Base-by-base conservation (phyloP, 1,140 invertebrate genomes). In the Campoletis sonorensis region DNA sequence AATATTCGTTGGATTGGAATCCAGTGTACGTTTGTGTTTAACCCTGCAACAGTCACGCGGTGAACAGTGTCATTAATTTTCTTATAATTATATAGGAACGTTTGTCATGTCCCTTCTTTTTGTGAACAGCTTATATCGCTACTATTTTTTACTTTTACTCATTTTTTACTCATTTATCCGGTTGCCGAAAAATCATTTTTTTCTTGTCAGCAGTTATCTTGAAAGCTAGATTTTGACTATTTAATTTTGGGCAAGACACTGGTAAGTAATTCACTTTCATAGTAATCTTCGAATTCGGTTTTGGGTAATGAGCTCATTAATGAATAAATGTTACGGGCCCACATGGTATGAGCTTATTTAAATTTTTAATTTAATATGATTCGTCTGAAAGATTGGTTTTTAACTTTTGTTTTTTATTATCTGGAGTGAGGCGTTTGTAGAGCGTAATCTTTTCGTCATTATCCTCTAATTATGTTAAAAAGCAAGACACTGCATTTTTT, bases 41-140 rank as follows among this genome's bases (percentile, higher is more conserved):
- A 61, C 37, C 30, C 18, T 33, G 26, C 18, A 30, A 61, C 37
- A 26, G 61, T 64, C 23, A 64, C 21, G n/a, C 21, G n/a, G n/a
- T 23, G n/a, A 64, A 64, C 61, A 23, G 61, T 26, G 21, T 16
- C 61, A 64, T 64, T 64, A 64, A 5, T 64, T 64, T 64, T 26
- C 61, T 64, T 2, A 13, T 64, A 64, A 64, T 64, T 64, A 64
- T 27, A 64, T 13, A 23, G n/a, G n/a, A n/a, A n/a, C 2, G 4
- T 23, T 64, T 27, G n/a, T 8, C 61, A 2, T 64, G 40, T 45
- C 40, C 37, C 37, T 64, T 64, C 27, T 64, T 64, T 64, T 27
- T 64, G 5, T 13, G 13, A 45, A 45, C 13, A 1, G 11, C 8
- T 45, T 13, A 5, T 10, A 11, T 45, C 40, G 40, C 2, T 33